Percentiles rank a stretch among this genome's conserved stretches.
phyloP scores from a whole-genome alignment of 1,140 invertebrate species.

The Ridgeia piscesae region DNA sequence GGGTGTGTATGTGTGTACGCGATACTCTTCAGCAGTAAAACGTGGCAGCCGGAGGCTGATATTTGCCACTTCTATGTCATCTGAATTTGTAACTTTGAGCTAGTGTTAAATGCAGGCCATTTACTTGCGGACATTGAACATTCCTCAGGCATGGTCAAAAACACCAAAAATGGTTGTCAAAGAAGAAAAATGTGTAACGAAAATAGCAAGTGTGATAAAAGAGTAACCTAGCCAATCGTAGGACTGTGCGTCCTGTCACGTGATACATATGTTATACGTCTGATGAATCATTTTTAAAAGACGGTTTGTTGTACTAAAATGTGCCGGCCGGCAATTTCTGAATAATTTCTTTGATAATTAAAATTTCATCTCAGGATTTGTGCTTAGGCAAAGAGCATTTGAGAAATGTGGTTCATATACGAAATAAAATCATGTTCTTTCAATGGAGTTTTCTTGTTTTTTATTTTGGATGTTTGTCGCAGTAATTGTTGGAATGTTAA shows the following conservation, averaged over 20 bases:
- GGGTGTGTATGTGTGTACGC: neutral
- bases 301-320: neutral
- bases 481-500: neutral
- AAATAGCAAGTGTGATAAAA: neutral
- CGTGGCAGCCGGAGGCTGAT: neutral
- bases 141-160: neutral
- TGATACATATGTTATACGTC: neutral
- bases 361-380: neutral
- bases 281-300: neutral
- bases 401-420: conserved; percentile 5
- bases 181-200: neutral
- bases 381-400: neutral
- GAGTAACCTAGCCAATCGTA: neutral
- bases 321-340: neutral
- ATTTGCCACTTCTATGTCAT: neutral
- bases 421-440: conserved; percentile 6
- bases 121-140: neutral
- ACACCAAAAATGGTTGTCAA: neutral
- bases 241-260: neutral
- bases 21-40: neutral
- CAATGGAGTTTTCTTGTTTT: neutral
- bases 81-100: neutral
- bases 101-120: neutral
- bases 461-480: neutral
- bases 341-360: neutral